Conservation (phyloP, 2,113 vertebrate genomes). For the Paramisgurnus dabryanus region DNA sequence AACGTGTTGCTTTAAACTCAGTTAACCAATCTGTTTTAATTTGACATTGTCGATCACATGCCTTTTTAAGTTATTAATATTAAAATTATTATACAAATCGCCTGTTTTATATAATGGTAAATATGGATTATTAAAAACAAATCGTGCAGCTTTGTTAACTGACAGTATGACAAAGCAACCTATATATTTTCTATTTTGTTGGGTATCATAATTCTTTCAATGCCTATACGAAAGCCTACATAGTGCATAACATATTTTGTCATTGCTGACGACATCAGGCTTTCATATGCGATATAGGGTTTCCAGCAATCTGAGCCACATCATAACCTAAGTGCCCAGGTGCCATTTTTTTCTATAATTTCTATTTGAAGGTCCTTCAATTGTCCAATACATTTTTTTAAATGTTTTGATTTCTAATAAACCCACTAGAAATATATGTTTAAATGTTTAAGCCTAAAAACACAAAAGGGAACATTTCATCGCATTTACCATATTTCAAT, state of each 20-base stretch:
- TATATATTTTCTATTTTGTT: background rate
- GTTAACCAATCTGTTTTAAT: background rate
- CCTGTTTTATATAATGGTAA: background rate
- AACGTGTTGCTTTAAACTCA: background rate
- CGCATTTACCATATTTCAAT: background rate
- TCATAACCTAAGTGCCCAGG: background rate
- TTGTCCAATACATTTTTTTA: background rate
- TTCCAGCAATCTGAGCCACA: too few relatives aligned
- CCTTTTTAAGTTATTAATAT: background rate
- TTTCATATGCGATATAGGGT: background rate
- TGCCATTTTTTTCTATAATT: background rate
- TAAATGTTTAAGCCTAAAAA: background rate
- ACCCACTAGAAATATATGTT: background rate
- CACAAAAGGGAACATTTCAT: background rate
- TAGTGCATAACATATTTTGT: background rate
- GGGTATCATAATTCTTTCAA: background rate
- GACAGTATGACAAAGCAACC: background rate
- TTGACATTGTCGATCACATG: background rate
- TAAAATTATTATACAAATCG: background rate
- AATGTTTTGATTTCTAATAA: background rate
- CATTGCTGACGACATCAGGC: background rate
- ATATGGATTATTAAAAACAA: background rate
- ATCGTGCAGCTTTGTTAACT: background rate
- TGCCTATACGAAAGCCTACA: background rate
- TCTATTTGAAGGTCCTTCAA: background rate